These are phyloP conservation scores for Incurvaria masculella DNA, from an alignment of 2,888 invertebrate genomes.

Conservation along the genomic window DNA sequence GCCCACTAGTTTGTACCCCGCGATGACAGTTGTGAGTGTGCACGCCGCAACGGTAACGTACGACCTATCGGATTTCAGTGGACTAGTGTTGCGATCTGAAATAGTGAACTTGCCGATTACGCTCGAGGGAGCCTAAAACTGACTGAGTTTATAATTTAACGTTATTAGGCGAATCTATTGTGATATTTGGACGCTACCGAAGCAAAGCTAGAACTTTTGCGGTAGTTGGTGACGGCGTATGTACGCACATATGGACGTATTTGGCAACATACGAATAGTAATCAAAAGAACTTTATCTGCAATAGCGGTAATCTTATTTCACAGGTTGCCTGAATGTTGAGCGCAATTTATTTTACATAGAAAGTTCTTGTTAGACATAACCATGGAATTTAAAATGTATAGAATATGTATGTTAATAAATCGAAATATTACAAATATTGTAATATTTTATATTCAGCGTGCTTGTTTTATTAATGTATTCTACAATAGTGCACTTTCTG, in stretches of 20 bases:
- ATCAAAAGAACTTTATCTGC: constrained; percentile 19
- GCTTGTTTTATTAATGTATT: neutral
- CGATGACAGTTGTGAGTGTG: no score
- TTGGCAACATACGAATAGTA: no score
- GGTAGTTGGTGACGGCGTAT: neutral
- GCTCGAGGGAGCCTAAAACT: neutral
- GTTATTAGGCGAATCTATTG: constrained; percentile 52
- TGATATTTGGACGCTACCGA: constrained; percentile 37
- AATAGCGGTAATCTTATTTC: constrained; percentile 26
- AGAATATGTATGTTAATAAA: constrained; percentile 50
- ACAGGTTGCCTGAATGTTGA: constrained; percentile 10
- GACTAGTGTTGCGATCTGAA: neutral
- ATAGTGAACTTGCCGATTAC: neutral
- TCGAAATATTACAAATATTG: neutral
- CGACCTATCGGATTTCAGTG: neutral
- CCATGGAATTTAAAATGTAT: constrained; percentile 45
- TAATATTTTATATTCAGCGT: neutral
- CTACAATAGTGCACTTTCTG: no score
- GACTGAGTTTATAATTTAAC: constrained; percentile 44
- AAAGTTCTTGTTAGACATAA: constrained; percentile 51
- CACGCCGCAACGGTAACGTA: no score
- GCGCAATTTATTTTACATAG: constrained; percentile 24
- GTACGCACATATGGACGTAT: neutral
- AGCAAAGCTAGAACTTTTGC: neutral
- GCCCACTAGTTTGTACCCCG: no score